phyloP scores from a whole-genome alignment of 2,797 vertebrate genomes.

The Amazona finschi region DNA sequence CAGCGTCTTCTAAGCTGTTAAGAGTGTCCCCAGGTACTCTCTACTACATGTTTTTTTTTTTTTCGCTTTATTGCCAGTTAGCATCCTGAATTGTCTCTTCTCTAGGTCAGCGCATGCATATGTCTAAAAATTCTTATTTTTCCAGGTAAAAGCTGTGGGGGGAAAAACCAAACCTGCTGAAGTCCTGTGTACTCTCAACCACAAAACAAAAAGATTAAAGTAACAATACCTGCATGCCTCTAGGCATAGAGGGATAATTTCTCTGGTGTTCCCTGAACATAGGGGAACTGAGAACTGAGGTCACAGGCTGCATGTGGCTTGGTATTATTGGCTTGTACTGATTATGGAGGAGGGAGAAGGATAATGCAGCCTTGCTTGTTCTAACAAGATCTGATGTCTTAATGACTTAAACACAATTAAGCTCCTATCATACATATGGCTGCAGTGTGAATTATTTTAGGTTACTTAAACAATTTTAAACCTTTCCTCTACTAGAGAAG shows the following conservation, averaged over 20 bases:
- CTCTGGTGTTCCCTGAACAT: background rate
- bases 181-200: background rate
- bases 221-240: background rate
- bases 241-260: background rate
- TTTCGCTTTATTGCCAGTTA: background rate
- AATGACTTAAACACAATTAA: background rate
- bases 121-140: background rate
- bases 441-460: background rate
- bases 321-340: background rate
- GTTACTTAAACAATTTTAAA: background rate
- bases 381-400: background rate
- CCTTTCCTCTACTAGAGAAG: background rate
- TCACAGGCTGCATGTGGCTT: background rate
- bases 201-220: background rate
- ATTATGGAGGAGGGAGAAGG: background rate
- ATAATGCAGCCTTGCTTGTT: background rate
- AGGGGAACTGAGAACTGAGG: background rate
- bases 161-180: fast-evolving
- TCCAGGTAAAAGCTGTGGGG: background rate
- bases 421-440: background rate
- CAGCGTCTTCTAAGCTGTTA: background rate
- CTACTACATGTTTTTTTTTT: background rate
- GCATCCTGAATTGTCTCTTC: background rate
- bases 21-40: background rate
- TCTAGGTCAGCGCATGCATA: background rate